phyloP scores from a whole-genome alignment of 2,797 vertebrate species.

The Busarellus nigricollis region DNA sequence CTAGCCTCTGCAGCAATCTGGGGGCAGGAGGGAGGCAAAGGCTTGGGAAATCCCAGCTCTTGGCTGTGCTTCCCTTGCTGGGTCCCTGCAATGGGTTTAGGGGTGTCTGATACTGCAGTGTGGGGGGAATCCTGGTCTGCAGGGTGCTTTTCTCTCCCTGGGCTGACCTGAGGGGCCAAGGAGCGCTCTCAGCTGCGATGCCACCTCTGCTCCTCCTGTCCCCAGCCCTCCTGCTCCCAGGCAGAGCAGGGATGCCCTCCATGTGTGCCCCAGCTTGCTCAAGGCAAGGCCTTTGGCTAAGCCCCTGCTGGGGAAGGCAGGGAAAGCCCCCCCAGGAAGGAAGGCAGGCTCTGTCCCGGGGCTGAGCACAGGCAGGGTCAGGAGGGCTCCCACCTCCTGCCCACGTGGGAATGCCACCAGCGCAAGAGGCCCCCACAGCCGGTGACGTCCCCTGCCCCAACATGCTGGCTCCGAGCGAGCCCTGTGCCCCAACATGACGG shows the following conservation, averaged over 20 bases:
- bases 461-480: not conserved
- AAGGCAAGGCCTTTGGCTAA: not conserved
- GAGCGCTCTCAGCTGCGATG: not conserved
- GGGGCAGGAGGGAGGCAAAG: not conserved
- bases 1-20: not conserved
- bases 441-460: not conserved
- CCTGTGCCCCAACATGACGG: conserved; percentile 25
- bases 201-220: rapidly evolving
- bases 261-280: not conserved
- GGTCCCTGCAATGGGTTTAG: not conserved
- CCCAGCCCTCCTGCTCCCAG: not conserved
- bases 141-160: not conserved
- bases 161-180: not conserved
- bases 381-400: not conserved
- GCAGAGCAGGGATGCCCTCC: not conserved
- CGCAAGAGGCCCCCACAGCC: not conserved
- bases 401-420: not conserved
- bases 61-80: not conserved
- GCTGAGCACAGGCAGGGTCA: not conserved
- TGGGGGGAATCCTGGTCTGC: rapidly evolving
- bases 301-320: not conserved
- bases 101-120: rapidly evolving
- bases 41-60: not conserved
- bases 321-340: not conserved
- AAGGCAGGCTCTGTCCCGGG: not conserved